phyloP scores from a whole-genome alignment of 2,888 invertebrate genomes.

The Hypomecis atomaria region DNA sequence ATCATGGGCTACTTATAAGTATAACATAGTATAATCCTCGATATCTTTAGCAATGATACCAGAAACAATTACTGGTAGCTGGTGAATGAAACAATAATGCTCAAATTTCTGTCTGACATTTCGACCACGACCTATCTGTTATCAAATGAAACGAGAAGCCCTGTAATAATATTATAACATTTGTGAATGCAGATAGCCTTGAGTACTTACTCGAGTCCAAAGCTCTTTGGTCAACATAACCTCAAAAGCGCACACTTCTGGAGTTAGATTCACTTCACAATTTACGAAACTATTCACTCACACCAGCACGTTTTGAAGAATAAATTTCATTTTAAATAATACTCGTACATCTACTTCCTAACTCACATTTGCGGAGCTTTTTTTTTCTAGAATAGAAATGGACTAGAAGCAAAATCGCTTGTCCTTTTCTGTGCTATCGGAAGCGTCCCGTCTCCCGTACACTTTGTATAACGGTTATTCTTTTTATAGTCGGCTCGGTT shows the following conservation, averaged over 20 bases:
- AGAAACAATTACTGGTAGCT: too few relatives aligned
- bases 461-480: constrained; percentile 65
- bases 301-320: background rate
- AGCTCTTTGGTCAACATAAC: constrained; percentile 76
- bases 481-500: constrained; percentile 63
- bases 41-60: too few relatives aligned
- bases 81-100: too few relatives aligned
- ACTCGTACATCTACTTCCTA: background rate
- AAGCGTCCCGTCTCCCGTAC: constrained; percentile 59
- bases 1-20: too few relatives aligned
- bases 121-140: too few relatives aligned
- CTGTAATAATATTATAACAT: too few relatives aligned
- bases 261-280: constrained; percentile 14
- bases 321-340: background rate
- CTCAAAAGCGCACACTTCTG: constrained; percentile 49
- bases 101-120: too few relatives aligned
- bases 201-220: constrained; percentile 63
- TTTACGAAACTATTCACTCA: background rate
- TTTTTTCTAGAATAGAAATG: constrained; percentile 12
- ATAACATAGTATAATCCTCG: too few relatives aligned
- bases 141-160: too few relatives aligned
- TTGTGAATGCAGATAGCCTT: background rate
- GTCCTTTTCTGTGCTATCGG: constrained; percentile 41
- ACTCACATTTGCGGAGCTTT: constrained; percentile 1
- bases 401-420: constrained; percentile 1